Percentiles rank a stretch among this genome's conserved stretches.
phyloP scores from a whole-genome alignment of 2,888 invertebrate species.

The Barypeithes pellucidus region DNA sequence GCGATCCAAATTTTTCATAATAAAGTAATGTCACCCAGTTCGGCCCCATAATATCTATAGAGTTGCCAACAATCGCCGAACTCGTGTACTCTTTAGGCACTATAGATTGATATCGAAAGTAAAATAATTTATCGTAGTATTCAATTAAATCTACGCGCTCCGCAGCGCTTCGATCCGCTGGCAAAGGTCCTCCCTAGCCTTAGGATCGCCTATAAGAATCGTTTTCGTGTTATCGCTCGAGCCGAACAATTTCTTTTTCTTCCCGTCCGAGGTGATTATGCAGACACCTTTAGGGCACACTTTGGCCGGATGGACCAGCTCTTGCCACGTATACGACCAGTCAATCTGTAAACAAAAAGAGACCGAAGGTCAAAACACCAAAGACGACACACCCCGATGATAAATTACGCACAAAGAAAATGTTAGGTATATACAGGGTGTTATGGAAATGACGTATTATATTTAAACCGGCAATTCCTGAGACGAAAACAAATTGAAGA shows the following conservation, averaged over 20 bases:
- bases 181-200: slow-evolving; percentile 64
- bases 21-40: too few species aligned
- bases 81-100: neutral
- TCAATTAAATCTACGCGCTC: slow-evolving; percentile 53
- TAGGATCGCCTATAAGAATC: slow-evolving; percentile 70
- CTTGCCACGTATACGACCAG: slow-evolving; percentile 86
- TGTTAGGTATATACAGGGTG: too few species aligned
- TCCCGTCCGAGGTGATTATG: slow-evolving; percentile 74
- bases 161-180: slow-evolving; percentile 66
- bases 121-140: neutral
- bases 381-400: too few species aligned
- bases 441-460: too few species aligned
- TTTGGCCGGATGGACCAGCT: slow-evolving; percentile 80
- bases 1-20: too few species aligned
- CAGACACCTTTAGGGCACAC: slow-evolving; percentile 81
- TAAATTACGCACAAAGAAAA: too few species aligned
- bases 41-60: too few species aligned
- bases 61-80: neutral
- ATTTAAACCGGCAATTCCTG: too few species aligned
- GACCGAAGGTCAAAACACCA: too few species aligned
- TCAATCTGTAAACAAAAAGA: slow-evolving; percentile 74
- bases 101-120: neutral
- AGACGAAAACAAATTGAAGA: too few species aligned
- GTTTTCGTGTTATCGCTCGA: slow-evolving; percentile 76
- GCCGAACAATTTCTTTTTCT: slow-evolving; percentile 79